phyloP scores from a whole-genome alignment of 1,140 invertebrate species.

The Tigriopus japonicus region DNA sequence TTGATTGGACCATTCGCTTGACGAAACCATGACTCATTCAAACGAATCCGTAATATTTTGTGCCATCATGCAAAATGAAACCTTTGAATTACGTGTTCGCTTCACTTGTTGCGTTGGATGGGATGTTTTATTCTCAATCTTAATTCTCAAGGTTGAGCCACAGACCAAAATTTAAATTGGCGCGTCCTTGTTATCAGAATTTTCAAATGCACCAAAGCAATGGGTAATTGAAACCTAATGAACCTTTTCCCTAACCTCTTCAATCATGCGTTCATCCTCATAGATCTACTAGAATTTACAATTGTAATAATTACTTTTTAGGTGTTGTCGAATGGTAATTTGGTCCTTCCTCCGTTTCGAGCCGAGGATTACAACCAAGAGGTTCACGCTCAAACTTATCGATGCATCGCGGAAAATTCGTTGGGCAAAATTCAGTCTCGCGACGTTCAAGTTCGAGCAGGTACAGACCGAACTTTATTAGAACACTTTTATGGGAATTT shows the following conservation, averaged over 20 bases:
- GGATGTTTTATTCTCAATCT: too few relatives aligned
- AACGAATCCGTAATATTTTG: background rate
- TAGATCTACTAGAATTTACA: background rate
- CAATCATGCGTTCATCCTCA: too few relatives aligned
- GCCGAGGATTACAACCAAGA: constrained; percentile 78
- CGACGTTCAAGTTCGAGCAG: constrained; percentile 80
- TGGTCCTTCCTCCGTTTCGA: constrained; percentile 80
- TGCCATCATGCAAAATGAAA: constrained; percentile 6
- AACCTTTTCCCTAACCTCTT: too few relatives aligned
- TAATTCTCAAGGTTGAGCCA: too few relatives aligned
- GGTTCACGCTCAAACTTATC: constrained; percentile 69
- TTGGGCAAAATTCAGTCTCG: constrained; percentile 73
- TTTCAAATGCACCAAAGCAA: too few relatives aligned
- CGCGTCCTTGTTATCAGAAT: background rate
- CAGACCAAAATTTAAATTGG: background rate
- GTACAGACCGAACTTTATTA: constrained; percentile 34
- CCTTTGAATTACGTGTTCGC: too few relatives aligned
- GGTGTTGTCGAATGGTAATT: constrained; percentile 71
- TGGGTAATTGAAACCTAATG: too few relatives aligned
- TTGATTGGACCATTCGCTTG: background rate
- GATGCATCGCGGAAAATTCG: constrained; percentile 67
- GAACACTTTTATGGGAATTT: background rate
- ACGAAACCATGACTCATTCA: background rate
- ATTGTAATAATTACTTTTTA: constrained; percentile 22
- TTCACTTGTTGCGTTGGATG: too few relatives aligned